Percentiles rank a stretch among this genome's conserved stretches.
Evolutionary conservation across 2,113 vertebrate species (phyloP).

Genomic region (Hiodon tergisus): DNA sequence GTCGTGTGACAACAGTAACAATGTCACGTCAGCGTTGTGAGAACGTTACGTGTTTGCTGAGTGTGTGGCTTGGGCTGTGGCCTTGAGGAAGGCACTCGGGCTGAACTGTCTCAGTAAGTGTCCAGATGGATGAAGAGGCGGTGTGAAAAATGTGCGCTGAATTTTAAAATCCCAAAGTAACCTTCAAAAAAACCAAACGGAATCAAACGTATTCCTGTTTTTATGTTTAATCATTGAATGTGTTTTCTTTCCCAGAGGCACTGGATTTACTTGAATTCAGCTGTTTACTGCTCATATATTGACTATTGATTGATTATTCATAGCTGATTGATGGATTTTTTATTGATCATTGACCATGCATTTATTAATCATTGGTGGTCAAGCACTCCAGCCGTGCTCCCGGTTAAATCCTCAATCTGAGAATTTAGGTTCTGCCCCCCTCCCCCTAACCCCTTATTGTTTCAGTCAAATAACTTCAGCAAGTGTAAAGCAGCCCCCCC

Average conservation of each 20-base stretch:
- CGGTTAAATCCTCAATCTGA: slow-evolving; percentile 16
- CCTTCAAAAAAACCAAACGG: neutral
- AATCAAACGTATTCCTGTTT: neutral
- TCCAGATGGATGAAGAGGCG: no score
- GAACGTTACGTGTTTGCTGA: no score
- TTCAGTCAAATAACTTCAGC: slow-evolving; percentile 9
- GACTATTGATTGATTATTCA: no score
- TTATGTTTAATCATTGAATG: neutral
- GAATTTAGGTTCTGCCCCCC: neutral
- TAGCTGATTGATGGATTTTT: no score
- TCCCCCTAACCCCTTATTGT: slow-evolving; percentile 16
- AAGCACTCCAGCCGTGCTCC: neutral
- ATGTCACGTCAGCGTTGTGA: no score
- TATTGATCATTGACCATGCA: neutral
- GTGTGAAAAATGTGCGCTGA: neutral
- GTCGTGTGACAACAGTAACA: no score
- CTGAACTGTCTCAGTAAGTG: no score
- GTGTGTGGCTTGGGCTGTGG: no score
- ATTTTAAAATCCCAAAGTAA: neutral
- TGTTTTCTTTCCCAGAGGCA: neutral
- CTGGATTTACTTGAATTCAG: slow-evolving; percentile 9
- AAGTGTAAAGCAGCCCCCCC: no score
- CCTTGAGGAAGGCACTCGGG: no score
- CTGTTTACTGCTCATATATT: neutral
- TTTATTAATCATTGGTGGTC: slow-evolving; percentile 17